These are phyloP conservation scores for Cryptophagus acutangulus DNA, from an alignment of 2,888 invertebrate genomes.

Conservation along the genomic window DNA sequence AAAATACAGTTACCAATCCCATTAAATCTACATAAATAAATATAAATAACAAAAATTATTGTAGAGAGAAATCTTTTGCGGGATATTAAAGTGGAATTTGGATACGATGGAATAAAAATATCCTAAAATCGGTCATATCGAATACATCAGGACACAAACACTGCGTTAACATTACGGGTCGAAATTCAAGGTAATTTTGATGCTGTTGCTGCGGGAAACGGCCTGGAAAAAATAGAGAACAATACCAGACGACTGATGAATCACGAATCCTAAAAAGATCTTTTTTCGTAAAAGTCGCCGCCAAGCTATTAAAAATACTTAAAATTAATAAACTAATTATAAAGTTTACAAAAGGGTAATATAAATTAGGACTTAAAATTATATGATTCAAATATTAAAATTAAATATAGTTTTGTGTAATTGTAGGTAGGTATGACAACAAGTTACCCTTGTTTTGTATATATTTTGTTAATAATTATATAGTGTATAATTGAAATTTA, in stretches of 20 bases:
- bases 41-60: too few relatives aligned
- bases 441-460: constrained; percentile 7
- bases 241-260: too few relatives aligned
- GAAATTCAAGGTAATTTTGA: constrained; percentile 29
- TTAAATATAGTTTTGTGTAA: neutral
- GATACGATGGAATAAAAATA: constrained; percentile 28
- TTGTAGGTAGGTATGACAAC: too few relatives aligned
- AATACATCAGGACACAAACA: constrained; percentile 20
- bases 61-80: constrained; percentile 43
- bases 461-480: too few relatives aligned
- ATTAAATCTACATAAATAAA: too few relatives aligned
- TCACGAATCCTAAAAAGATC: too few relatives aligned
- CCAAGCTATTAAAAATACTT: neutral
- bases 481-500: too few relatives aligned
- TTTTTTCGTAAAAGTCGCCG: neutral
- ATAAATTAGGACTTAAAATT: constrained; percentile 2
- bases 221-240: constrained; percentile 41
- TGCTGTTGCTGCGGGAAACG: constrained; percentile 33
- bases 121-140: constrained; percentile 29
- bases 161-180: constrained; percentile 45
- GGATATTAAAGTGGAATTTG: constrained; percentile 23
- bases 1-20: too few relatives aligned
- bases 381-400: neutral
- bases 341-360: constrained; percentile 3
- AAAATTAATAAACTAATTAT: neutral